Conservation (phyloP, 1,140 invertebrate species). For the Hycleus cichorii region DNA sequence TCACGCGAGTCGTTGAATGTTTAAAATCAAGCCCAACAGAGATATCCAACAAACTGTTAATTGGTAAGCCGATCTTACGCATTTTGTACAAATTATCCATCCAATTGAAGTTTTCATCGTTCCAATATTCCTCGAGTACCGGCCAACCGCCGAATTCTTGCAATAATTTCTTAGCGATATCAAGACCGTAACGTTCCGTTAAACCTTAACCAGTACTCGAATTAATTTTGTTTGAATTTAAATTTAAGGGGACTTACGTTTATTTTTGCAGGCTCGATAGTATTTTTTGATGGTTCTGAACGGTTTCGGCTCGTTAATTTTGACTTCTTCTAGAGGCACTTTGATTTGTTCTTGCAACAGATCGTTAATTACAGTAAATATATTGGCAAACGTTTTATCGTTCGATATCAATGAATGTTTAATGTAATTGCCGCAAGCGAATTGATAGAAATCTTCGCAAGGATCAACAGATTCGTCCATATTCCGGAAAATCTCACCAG, state of each 20-base stretch:
- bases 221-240: conserved; percentile 48
- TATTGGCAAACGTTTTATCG: conserved; percentile 70
- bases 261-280: conserved; percentile 56
- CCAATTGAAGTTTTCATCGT: conserved; percentile 61
- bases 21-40: conserved; percentile 75
- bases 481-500: conserved; percentile 62
- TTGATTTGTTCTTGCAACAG: conserved; percentile 12
- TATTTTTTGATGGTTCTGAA: conserved; percentile 14
- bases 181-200: conserved; percentile 53
- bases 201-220: conserved; percentile 47
- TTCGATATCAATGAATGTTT: conserved; percentile 69
- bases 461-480: conserved; percentile 71
- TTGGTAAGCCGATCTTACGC: conserved; percentile 69
- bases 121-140: conserved; percentile 72
- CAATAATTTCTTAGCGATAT: conserved; percentile 58
- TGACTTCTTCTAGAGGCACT: conserved; percentile 8
- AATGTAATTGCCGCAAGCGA: conserved; percentile 70
- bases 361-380: conserved; percentile 60
- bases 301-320: conserved; percentile 8
- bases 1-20: conserved; percentile 53
- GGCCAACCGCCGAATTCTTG: conserved; percentile 83
- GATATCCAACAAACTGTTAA: conserved; percentile 87
- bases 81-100: conserved; percentile 75
- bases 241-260: conserved; percentile 55
- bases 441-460: conserved; percentile 86